phyloP scores from a whole-genome alignment of 2,113 vertebrate genomes.

The Sprattus sprattus region DNA sequence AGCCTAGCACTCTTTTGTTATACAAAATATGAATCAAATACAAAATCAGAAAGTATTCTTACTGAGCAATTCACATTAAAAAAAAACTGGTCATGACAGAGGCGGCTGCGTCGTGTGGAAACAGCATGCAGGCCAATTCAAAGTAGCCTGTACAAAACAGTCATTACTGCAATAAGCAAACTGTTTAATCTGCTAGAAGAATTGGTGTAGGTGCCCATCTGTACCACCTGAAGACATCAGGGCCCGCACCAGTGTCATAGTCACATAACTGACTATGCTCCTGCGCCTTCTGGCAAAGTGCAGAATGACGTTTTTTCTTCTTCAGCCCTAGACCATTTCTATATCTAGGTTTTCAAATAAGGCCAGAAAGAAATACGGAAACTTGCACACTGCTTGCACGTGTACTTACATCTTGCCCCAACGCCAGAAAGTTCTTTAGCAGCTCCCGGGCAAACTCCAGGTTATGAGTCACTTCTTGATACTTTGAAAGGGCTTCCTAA shows the following conservation, averaged over 20 bases:
- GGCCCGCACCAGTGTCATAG: neutral
- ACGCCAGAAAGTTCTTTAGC: slow-evolving; percentile 88
- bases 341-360: neutral
- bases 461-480: slow-evolving; percentile 91
- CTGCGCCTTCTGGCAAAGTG: too few species aligned
- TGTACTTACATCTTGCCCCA: slow-evolving; percentile 92
- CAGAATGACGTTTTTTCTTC: too few species aligned
- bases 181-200: neutral
- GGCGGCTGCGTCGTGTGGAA: neutral
- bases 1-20: too few species aligned
- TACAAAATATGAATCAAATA: too few species aligned
- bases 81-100: too few species aligned
- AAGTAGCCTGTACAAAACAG: neutral
- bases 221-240: neutral
- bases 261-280: too few species aligned
- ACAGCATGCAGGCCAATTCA: neutral
- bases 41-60: neutral
- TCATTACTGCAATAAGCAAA: too few species aligned
- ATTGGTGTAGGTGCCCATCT: neutral
- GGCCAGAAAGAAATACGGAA: neutral
- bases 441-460: slow-evolving; percentile 95
- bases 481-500: slow-evolving; percentile 93
- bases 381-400: neutral
- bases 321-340: too few species aligned
- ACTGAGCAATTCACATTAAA: neutral